Evolutionary conservation across 2,888 invertebrate genomes (phyloP).

Genomic region (Synergus laeviventris): DNA sequence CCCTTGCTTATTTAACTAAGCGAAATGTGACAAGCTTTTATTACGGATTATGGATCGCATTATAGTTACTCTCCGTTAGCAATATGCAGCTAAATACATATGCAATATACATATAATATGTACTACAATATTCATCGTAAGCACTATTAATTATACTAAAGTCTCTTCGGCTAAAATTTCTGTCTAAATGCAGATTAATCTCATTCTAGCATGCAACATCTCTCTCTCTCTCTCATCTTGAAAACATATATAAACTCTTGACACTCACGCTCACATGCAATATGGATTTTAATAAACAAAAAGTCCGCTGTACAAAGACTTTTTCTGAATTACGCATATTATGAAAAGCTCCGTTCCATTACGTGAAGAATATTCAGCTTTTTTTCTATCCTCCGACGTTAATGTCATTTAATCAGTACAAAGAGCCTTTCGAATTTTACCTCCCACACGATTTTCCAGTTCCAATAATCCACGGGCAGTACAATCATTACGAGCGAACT

Average conservation of each 20-base stretch:
- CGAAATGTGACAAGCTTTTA: slow-evolving; percentile 27
- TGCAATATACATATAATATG: not conserved
- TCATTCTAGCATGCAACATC: not conserved
- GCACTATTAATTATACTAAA: not conserved
- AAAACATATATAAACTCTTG: slow-evolving; percentile 5
- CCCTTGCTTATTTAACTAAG: slow-evolving; percentile 14
- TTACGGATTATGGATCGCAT: slow-evolving; percentile 23
- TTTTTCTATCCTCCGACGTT: not conserved
- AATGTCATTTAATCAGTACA: slow-evolving; percentile 20
- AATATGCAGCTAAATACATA: not conserved
- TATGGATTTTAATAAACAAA: slow-evolving; percentile 17
- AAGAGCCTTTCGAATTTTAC: slow-evolving; percentile 25
- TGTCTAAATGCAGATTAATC: slow-evolving; percentile 30
- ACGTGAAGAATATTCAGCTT: slow-evolving; percentile 6
- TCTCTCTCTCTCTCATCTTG: slow-evolving; percentile 3
- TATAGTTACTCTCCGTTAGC: not conserved
- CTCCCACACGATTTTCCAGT: not conserved
- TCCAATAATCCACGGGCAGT: slow-evolving; percentile 18
- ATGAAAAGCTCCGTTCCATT: slow-evolving; percentile 3
- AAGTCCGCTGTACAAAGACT: not conserved
- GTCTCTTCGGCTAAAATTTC: slow-evolving; percentile 7
- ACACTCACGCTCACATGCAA: not conserved
- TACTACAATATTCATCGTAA: not conserved
- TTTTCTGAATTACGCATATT: slow-evolving; percentile 28
- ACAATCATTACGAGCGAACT: slow-evolving; percentile 18